phyloP scores from a whole-genome alignment of 2,113 vertebrate genomes.

The Podarcis muralis region DNA sequence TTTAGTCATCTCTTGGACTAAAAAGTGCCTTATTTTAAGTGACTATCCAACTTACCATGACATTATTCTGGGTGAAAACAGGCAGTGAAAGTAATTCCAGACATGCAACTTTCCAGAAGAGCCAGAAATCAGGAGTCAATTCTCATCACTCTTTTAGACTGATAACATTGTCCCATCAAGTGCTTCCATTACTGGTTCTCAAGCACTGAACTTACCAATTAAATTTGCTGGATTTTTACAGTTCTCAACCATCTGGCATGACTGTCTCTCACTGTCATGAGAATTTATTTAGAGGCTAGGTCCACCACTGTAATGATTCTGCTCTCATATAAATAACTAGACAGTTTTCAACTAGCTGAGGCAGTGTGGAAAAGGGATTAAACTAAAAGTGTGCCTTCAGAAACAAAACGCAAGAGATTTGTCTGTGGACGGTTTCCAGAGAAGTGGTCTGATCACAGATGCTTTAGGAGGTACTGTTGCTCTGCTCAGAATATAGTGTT shows the following conservation, averaged over 20 bases:
- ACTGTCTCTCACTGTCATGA: not conserved
- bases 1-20: not conserved
- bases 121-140: too few species aligned
- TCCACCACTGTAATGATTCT: too few species aligned
- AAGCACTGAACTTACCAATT: not conserved
- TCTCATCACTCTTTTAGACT: not conserved
- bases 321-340: too few species aligned
- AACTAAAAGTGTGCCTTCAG: not conserved
- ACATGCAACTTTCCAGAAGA: not conserved
- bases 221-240: not conserved
- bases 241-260: not conserved
- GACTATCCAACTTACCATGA: not conserved
- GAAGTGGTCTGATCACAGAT: not conserved
- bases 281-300: not conserved
- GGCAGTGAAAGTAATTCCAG: not conserved
- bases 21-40: not conserved
- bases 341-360: not conserved
- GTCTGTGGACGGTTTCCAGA: not conserved
- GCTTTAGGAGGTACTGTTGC: too few species aligned
- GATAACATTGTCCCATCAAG: not conserved
- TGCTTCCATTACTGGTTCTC: not conserved
- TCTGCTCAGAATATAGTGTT: too few species aligned
- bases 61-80: not conserved
- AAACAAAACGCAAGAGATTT: not conserved
- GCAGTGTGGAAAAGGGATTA: not conserved